Percentiles rank a stretch among this genome's conserved stretches.
phyloP scores from a whole-genome alignment of 2,888 invertebrate genomes.

The Geotrupes spiniger region DNA sequence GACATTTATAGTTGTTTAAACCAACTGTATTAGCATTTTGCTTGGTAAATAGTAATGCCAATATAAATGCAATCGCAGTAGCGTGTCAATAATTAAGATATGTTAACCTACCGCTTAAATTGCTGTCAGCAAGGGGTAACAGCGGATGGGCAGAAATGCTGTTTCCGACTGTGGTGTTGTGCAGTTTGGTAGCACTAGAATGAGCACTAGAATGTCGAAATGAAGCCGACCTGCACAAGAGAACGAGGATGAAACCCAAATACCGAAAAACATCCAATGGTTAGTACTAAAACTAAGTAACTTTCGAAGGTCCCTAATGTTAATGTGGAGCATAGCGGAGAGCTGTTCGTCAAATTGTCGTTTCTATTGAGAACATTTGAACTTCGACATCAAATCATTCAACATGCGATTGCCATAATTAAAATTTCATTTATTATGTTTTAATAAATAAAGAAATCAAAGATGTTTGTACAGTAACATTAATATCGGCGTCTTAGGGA shows the following conservation, averaged over 20 bases:
- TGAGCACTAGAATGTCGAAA: conserved; percentile 79
- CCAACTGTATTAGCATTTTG: too few species aligned
- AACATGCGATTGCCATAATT: conserved; percentile 5
- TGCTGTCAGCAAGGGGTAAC: conserved; percentile 76
- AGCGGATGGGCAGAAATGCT: conserved; percentile 92
- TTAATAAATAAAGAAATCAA: not conserved
- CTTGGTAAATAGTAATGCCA: too few species aligned
- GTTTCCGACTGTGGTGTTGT: conserved; percentile 72
- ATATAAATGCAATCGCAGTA: too few species aligned
- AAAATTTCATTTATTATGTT: conserved; percentile 1
- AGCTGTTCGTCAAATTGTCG: conserved; percentile 31
- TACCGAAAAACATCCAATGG: conserved; percentile 32
- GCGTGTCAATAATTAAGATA: too few species aligned
- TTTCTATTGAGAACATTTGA: conserved; percentile 13
- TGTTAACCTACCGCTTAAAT: conserved; percentile 56
- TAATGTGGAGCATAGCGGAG: conserved; percentile 43
- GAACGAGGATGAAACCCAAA: conserved; percentile 43
- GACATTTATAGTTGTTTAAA: too few species aligned
- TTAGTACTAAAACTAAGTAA: conserved; percentile 30
- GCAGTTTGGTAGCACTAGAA: conserved; percentile 66
- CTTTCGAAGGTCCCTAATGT: conserved; percentile 22
- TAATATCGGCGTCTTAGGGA: too few species aligned
- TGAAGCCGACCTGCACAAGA: conserved; percentile 84
- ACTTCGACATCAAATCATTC: conserved; percentile 6
- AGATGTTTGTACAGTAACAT: not conserved